Evolutionary conservation across 1,140 invertebrate species (phyloP).

Genomic region (Bombus fervidus): DNA sequence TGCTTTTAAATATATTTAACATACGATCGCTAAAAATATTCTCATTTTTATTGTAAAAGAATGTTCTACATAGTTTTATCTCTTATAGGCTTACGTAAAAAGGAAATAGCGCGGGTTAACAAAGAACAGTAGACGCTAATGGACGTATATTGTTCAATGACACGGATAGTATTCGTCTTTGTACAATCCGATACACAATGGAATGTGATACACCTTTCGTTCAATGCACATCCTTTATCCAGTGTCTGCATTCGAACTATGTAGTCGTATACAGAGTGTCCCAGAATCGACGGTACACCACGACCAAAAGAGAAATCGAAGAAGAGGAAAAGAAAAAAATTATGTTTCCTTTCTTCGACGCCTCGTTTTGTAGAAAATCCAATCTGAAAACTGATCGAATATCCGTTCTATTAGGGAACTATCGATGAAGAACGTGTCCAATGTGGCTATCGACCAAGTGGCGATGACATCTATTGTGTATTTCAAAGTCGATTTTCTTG

Average conservation of each 20-base stretch:
- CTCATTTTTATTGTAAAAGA: background rate
- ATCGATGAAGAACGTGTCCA: background rate
- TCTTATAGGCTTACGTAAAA: background rate
- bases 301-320: background rate
- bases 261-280: background rate
- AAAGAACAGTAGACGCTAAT: background rate
- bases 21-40: background rate
- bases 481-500: background rate
- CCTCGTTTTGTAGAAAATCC: background rate
- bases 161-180: background rate
- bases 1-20: background rate
- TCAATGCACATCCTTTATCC: background rate
- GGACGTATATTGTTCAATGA: background rate
- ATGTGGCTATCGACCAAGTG: background rate
- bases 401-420: too few species aligned
- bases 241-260: background rate
- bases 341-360: background rate
- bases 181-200: conserved; percentile 3
- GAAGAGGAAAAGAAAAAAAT: background rate
- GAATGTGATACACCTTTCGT: background rate
- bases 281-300: too few species aligned
- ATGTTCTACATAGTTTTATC: background rate
- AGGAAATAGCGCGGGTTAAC: background rate
- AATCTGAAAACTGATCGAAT: background rate
- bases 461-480: background rate